Evolutionary conservation across 2,888 invertebrate species (phyloP).

Genomic region (Aricia artaxerxes): DNA sequence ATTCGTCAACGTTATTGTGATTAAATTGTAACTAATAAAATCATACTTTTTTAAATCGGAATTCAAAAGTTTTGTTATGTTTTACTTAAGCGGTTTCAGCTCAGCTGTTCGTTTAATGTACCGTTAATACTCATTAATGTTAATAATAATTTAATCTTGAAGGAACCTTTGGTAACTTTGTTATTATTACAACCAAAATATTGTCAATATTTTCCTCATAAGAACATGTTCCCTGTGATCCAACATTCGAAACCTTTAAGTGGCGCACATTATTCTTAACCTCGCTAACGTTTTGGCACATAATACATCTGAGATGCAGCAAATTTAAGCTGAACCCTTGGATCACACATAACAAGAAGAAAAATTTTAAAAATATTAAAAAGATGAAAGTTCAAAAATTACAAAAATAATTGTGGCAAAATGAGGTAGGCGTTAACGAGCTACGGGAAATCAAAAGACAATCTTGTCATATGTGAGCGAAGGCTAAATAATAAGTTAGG

Average conservation of each 20-base stretch:
- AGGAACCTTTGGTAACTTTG: conserved; percentile 37
- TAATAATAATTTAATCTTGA: conserved; percentile 37
- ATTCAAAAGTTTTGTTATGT: background rate
- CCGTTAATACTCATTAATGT: background rate
- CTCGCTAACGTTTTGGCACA: conserved; percentile 11
- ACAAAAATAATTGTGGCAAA: background rate
- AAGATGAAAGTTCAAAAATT: background rate
- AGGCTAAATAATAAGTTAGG: conserved; percentile 21
- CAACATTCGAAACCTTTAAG: background rate
- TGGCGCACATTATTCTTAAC: conserved; percentile 9
- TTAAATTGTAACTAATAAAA: conserved; percentile 1
- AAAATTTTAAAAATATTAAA: background rate
- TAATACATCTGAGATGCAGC: background rate
- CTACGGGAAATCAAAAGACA: background rate
- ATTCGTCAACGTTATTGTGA: background rate
- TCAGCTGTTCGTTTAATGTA: background rate
- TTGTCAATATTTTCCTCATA: conserved; percentile 4
- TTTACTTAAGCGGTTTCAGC: conserved; percentile 8
- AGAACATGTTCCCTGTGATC: conserved; percentile 1
- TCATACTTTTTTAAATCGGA: background rate
- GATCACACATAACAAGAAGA: conserved; percentile 23
- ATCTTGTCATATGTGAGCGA: conserved; percentile 26
- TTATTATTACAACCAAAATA: background rate
- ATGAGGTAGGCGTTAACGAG: background rate
- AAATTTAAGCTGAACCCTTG: conserved; percentile 22